Conservation (phyloP, 2,888 invertebrate species). For the Sepioteuthis lessoniana region DNA sequence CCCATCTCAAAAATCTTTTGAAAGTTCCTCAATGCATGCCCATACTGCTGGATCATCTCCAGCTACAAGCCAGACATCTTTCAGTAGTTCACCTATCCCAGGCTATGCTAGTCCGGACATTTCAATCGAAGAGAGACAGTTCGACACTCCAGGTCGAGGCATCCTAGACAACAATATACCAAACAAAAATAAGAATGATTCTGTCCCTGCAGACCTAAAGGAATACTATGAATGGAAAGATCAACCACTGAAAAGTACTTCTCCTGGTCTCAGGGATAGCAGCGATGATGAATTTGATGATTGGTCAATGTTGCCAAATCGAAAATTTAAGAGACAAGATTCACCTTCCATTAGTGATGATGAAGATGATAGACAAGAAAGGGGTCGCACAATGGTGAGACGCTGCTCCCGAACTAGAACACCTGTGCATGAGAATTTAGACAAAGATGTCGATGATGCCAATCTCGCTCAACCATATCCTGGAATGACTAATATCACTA, state of each 20-base stretch:
- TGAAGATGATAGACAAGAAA: neutral
- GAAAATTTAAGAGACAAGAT: neutral
- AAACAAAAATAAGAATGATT: neutral
- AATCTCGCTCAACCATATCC: neutral
- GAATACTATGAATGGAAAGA: neutral
- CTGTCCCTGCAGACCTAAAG: neutral
- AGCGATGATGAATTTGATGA: neutral
- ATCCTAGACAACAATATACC: neutral
- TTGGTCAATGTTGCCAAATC: neutral
- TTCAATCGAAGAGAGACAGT: neutral
- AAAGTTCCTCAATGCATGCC: neutral
- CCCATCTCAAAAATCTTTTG: neutral
- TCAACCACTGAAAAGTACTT: neutral
- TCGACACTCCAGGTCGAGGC: neutral
- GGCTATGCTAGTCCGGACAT: neutral
- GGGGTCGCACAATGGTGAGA: conserved; percentile 35
- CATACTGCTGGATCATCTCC: neutral
- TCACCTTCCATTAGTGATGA: conserved; percentile 39
- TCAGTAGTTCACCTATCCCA: neutral
- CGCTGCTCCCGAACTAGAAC: neutral
- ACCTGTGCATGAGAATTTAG: neutral
- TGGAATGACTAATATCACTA: neutral
- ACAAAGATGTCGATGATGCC: neutral
- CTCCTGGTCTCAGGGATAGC: neutral
- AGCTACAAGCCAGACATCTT: neutral